These are phyloP conservation scores for Heliconius charithonia DNA, from an alignment of 2,888 invertebrate species.

Conservation along the genomic window DNA sequence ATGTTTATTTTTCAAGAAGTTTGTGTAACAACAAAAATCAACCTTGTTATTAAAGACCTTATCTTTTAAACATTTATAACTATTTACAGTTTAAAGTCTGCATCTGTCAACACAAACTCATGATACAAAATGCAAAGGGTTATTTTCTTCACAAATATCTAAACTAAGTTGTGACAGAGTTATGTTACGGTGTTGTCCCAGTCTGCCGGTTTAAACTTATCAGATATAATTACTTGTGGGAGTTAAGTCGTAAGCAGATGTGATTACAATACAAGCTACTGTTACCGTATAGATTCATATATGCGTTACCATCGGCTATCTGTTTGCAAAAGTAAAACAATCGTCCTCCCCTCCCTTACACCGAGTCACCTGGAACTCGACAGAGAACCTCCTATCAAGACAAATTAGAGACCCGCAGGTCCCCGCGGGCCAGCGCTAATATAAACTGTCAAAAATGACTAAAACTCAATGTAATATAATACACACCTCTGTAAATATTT, in stretches of 20 bases:
- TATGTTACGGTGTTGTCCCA: constrained; percentile 76
- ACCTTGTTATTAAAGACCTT: constrained; percentile 82
- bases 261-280: constrained; percentile 82
- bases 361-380: constrained; percentile 56
- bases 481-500: constrained; percentile 83
- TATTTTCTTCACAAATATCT: constrained; percentile 74
- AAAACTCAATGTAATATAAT: constrained; percentile 76
- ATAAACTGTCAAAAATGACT: constrained; percentile 57
- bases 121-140: constrained; percentile 82
- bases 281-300: constrained; percentile 75
- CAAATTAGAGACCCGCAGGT: constrained; percentile 52
- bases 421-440: constrained; percentile 54
- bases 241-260: constrained; percentile 73
- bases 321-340: constrained; percentile 72
- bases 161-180: constrained; percentile 82
- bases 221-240: constrained; percentile 62
- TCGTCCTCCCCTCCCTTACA: constrained; percentile 71
- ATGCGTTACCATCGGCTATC: constrained; percentile 70
- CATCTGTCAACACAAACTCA: constrained; percentile 80
- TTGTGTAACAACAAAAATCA: constrained; percentile 84
- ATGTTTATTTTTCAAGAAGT: constrained; percentile 83
- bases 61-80: constrained; percentile 78
- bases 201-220: constrained; percentile 61
- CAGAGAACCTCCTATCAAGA: constrained; percentile 49
- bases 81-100: constrained; percentile 82